phyloP scores from a whole-genome alignment of 2,113 vertebrate genomes.

The Nannobrachium achirus region DNA sequence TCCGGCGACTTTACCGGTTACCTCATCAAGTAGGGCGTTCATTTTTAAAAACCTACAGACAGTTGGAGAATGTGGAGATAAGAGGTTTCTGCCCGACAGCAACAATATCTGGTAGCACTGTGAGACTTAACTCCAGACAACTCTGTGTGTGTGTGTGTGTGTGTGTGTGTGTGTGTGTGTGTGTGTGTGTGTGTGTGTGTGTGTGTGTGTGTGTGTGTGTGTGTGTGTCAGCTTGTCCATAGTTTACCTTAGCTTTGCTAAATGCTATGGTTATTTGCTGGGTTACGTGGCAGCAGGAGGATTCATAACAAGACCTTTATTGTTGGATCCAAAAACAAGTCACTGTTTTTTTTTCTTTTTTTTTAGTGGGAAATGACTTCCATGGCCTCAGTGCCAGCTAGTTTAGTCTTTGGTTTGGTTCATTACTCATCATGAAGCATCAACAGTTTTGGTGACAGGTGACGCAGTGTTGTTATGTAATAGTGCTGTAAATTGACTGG shows the following conservation, averaged over 20 bases:
- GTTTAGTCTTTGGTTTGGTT: conserved; percentile 8
- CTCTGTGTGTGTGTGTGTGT: too few relatives aligned
- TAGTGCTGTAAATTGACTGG: conserved; percentile 39
- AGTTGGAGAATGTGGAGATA: too few relatives aligned
- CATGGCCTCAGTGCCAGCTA: background rate
- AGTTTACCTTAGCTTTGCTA: conserved; percentile 40
- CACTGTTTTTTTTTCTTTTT: too few relatives aligned
- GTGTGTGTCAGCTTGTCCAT: background rate
- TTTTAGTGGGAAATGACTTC: conserved; percentile 20
- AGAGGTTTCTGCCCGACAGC: too few relatives aligned
- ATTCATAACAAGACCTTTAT: conserved; percentile 49
- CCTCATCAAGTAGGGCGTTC: too few relatives aligned
- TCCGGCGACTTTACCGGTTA: too few relatives aligned
- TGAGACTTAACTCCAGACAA: too few relatives aligned
- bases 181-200: too few relatives aligned
- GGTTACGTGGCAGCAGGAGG: conserved; percentile 66
- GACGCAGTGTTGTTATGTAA: conserved; percentile 42
- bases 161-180: too few relatives aligned
- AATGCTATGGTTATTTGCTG: conserved; percentile 31
- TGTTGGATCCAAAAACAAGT: conserved; percentile 25
- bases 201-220: too few relatives aligned
- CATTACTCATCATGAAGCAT: conserved; percentile 24
- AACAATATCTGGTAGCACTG: too few relatives aligned
- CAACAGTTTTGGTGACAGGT: conserved; percentile 24
- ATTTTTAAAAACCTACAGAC: too few relatives aligned